Evolutionary conservation across 2,797 vertebrate species (phyloP), one percentile per base, ranked within the genome.

Genomic region (Sebastes matsubarae): DNA sequence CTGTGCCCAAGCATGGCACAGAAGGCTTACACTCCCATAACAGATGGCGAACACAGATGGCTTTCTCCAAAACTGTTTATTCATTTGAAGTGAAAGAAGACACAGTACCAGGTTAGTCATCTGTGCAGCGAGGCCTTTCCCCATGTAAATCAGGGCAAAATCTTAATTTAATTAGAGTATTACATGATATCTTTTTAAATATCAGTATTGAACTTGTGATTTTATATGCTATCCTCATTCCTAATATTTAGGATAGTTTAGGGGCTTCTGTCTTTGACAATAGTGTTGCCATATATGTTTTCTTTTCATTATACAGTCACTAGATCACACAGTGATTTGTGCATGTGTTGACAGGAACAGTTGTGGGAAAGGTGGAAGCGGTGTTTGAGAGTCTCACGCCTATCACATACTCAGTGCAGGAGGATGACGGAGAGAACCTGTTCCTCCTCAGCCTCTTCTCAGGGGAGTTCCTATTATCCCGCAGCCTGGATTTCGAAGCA

Each of bases 71-170:
- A 88, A 86, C 86, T 67, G 91, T 95, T 50, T 95, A 95, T 92
- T 95, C 94, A 50, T 96, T 96, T 92, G 88, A 94, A 85, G 91
- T 96, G 63, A 93, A 80, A 78, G 96, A 96, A 92, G 94, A 96
- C 92, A 94, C 94, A 77, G 63, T 77, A 71, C 95, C 96, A 94
- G 96, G 96, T 95, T 65, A 66, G 91, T 89, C 54, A 78, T 71
- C 63, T 83, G 52, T 78, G 55, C 65, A 65, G 58, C 2, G 13
- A 72, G 18, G 66, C 72, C 57, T 36, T 71, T 70, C 24, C 18
- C 6, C 13, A 16, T 69, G 54, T 27, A 29, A 78, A 68, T 72
- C 7, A 79, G 29, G 9, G 8, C 29, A 65, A 16, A 16, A 32
- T 87, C n/a, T 66, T 68, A 22, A 42, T 83, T 55, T 24, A 30